Percentiles rank a stretch among this genome's conserved stretches.
Evolutionary conservation across 2,888 invertebrate species (phyloP).

Genomic region (Protodeltote pygarga): DNA sequence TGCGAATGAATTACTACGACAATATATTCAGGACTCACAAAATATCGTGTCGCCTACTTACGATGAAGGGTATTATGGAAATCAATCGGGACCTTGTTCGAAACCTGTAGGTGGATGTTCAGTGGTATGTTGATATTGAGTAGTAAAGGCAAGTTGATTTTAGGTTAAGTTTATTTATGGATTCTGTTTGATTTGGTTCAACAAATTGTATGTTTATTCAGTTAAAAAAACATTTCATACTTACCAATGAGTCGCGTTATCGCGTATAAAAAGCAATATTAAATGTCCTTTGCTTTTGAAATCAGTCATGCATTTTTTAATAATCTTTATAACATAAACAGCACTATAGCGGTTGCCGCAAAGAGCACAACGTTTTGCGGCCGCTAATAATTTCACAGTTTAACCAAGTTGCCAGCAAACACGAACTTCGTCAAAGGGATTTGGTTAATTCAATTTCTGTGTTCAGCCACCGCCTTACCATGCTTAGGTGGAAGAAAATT

Average conservation of each 20-base stretch:
- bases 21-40: slow-evolving; percentile 48
- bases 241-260: too few species aligned
- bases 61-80: slow-evolving; percentile 37
- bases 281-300: slow-evolving; percentile 16
- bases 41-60: slow-evolving; percentile 34
- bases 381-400: slow-evolving; percentile 70
- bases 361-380: slow-evolving; percentile 57
- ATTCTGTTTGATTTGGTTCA: too few species aligned
- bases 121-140: not conserved
- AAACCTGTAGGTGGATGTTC: slow-evolving; percentile 23
- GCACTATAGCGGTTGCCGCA: slow-evolving; percentile 45
- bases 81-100: slow-evolving; percentile 23
- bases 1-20: slow-evolving; percentile 45
- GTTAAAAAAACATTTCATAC: too few species aligned
- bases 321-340: slow-evolving; percentile 53
- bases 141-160: too few species aligned
- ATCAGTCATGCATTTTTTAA: slow-evolving; percentile 27
- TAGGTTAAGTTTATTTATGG: too few species aligned
- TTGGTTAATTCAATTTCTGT: slow-evolving; percentile 77
- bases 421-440: slow-evolving; percentile 76
- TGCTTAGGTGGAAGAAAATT: slow-evolving; percentile 71
- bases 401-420: slow-evolving; percentile 69
- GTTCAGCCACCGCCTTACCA: slow-evolving; percentile 69
- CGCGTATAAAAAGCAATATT: slow-evolving; percentile 1
- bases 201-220: too few species aligned